Evolutionary conservation across 23 tunicate species (phyloP).

Genomic region (Ascidia mentula): DNA sequence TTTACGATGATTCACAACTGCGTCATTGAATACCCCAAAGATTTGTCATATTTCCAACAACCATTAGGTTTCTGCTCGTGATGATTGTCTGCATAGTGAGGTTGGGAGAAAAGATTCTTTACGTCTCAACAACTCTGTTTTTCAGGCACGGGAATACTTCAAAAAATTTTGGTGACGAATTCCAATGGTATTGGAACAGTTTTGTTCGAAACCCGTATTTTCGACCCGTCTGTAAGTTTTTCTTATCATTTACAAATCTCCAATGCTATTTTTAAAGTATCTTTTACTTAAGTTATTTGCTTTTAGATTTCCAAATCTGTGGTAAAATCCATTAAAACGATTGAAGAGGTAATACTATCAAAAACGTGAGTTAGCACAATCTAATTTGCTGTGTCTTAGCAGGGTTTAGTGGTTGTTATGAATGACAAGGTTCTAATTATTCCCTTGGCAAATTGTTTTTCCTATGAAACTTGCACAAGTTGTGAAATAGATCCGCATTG

Average conservation of each 20-base stretch:
- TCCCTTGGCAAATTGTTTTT: conserved; percentile 14
- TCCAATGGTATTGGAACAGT: background rate
- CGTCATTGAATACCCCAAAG: too few relatives aligned
- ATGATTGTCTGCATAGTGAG: too few relatives aligned
- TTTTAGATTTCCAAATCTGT: background rate
- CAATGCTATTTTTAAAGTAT: background rate
- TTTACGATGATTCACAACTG: too few relatives aligned
- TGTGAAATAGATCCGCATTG: conserved; percentile 40
- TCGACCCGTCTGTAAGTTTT: background rate
- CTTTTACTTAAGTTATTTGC: background rate
- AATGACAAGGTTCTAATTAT: background rate
- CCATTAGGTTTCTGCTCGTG: too few relatives aligned
- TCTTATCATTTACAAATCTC: background rate
- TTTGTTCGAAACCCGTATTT: background rate
- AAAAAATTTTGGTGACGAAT: background rate
- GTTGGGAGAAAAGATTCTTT: too few relatives aligned
- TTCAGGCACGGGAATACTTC: background rate
- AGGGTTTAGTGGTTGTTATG: conserved; percentile 26
- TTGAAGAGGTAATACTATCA: background rate
- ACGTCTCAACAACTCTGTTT: too few relatives aligned
- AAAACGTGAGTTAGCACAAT: background rate
- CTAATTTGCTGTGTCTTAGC: background rate
- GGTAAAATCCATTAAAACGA: background rate
- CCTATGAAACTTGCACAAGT: background rate
- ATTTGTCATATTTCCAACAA: too few relatives aligned